These are phyloP conservation scores for Temnothorax longispinosus DNA, from an alignment of 1,140 invertebrate species.

Conservation along the genomic window DNA sequence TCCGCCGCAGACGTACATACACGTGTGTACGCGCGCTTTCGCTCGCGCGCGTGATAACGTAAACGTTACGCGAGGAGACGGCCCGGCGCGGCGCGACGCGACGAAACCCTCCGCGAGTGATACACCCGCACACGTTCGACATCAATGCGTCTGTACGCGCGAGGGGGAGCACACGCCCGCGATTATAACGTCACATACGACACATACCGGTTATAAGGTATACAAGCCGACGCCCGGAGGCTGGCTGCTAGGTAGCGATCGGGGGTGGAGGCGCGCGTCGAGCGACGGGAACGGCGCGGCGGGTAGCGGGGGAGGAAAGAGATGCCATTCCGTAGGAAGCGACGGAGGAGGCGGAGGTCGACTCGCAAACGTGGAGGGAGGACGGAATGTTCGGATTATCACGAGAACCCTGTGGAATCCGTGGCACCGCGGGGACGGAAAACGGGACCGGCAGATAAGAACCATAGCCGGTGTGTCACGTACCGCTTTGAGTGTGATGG, in stretches of 20 bases:
- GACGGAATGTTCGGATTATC: conserved; percentile 83
- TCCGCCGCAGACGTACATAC: neutral
- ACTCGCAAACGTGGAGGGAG: conserved; percentile 76
- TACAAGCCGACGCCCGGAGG: conserved; percentile 74
- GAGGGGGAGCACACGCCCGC: conserved; percentile 64
- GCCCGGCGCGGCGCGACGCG: neutral
- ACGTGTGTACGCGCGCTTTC: conserved; percentile 30
- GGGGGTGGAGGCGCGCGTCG: conserved; percentile 50
- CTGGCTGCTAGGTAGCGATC: conserved; percentile 56
- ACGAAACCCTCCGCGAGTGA: conserved; percentile 5
- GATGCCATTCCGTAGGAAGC: conserved; percentile 50
- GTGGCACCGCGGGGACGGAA: conserved; percentile 72
- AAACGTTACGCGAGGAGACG: conserved; percentile 24
- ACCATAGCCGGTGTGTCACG: conserved; percentile 82
- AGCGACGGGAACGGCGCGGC: neutral
- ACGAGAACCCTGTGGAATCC: conserved; percentile 76
- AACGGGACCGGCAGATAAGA: conserved; percentile 82
- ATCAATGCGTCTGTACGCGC: conserved; percentile 6
- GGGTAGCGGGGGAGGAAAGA: conserved; percentile 23
- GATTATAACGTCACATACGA: conserved; percentile 81
- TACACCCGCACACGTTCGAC: conserved; percentile 47
- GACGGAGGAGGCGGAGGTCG: conserved; percentile 38
- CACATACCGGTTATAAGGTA: conserved; percentile 80
- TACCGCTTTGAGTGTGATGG: conserved; percentile 83
- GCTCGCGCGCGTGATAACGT: conserved; percentile 11